Percentiles rank a stretch among this genome's conserved stretches.
These are phyloP conservation scores for Catostylus mosaicus DNA, from an alignment of 30 jellyfish, hydroid and myxozoan genomes.

Conservation along the genomic window DNA sequence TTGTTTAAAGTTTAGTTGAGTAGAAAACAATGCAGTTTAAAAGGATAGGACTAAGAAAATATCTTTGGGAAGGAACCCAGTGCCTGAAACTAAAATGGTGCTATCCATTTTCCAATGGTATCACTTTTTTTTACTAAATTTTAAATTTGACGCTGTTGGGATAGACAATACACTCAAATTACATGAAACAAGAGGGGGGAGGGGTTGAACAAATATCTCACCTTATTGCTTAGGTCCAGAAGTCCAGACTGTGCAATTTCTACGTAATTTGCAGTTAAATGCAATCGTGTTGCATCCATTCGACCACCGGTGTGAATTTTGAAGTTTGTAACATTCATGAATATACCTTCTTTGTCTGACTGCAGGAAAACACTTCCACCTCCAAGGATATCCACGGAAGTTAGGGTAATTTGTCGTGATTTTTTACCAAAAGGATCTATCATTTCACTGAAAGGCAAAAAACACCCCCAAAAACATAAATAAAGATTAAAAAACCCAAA, in stretches of 20 bases:
- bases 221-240: constrained; percentile 51
- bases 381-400: constrained; percentile 52
- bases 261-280: constrained; percentile 29
- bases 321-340: constrained; percentile 25
- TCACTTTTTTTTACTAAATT: too few relatives aligned
- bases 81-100: too few relatives aligned
- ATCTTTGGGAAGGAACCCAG: too few relatives aligned
- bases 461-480: too few relatives aligned
- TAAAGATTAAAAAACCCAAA: too few relatives aligned
- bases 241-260: constrained; percentile 65
- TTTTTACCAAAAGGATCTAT: constrained; percentile 53
- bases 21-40: too few relatives aligned
- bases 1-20: too few relatives aligned
- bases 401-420: constrained; percentile 33
- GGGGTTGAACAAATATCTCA: background rate
- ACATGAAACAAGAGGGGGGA: too few relatives aligned
- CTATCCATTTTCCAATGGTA: too few relatives aligned
- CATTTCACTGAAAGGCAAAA: constrained; percentile 58
- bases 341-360: constrained; percentile 48
- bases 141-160: too few relatives aligned
- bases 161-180: too few relatives aligned
- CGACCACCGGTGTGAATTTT: constrained; percentile 66
- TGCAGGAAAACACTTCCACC: constrained; percentile 47
- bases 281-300: constrained; percentile 49
- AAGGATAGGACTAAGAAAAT: too few relatives aligned